Percentiles rank a stretch among this genome's conserved stretches.
These are phyloP conservation scores for Microplitis mediator DNA, from an alignment of 1,140 invertebrate genomes.

Conservation along the genomic window DNA sequence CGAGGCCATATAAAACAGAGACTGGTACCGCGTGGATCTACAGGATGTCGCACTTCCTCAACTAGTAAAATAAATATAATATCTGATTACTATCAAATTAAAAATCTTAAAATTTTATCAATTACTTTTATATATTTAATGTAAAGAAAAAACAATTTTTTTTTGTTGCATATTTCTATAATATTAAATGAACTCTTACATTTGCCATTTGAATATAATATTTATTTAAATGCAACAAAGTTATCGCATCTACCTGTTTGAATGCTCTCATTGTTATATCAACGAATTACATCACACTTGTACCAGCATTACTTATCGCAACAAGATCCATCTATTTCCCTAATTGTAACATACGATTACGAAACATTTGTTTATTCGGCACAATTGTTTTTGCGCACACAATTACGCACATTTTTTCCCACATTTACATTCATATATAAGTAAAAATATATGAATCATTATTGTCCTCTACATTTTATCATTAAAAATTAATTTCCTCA, in stretches of 20 bases:
- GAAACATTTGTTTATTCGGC: conserved; percentile 14
- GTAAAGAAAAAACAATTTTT: no score
- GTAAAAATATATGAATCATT: not conserved
- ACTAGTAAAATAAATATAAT: not conserved
- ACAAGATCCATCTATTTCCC: not conserved
- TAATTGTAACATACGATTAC: conserved; percentile 1
- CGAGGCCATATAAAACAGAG: not conserved
- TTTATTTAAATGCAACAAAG: not conserved
- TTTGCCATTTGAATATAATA: not conserved
- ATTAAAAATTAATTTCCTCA: not conserved
- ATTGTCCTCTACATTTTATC: not conserved
- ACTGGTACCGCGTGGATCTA: conserved; percentile 10
- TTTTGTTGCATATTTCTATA: not conserved
- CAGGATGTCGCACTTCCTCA: conserved; percentile 13
- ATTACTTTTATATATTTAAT: not conserved
- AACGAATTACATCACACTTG: conserved; percentile 17
- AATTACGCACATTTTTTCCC: not conserved
- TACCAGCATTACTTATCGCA: conserved; percentile 7
- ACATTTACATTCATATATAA: not conserved
- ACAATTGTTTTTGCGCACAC: not conserved
- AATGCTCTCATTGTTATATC: conserved; percentile 21
- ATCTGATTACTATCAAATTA: not conserved
- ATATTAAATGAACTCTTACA: not conserved
- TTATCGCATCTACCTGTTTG: conserved; percentile 1
- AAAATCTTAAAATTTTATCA: not conserved